These are phyloP conservation scores for Cepaea nemoralis DNA, from an alignment of 1,140 invertebrate genomes.

Conservation along the genomic window DNA sequence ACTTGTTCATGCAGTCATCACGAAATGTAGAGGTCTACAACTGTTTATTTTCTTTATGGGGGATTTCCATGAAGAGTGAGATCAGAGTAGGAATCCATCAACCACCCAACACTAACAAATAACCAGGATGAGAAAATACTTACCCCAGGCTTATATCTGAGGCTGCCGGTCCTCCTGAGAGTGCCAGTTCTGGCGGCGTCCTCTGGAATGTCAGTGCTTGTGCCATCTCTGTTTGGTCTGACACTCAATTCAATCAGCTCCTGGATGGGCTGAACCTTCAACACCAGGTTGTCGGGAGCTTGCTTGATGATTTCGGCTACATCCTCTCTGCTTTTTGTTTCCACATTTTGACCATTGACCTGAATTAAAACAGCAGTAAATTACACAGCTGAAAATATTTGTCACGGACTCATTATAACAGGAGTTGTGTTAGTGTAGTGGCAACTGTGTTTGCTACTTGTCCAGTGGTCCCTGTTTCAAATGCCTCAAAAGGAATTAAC, in stretches of 20 bases:
- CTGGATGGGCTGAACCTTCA: slow-evolving; percentile 81
- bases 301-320: slow-evolving; percentile 93
- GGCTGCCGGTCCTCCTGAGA: slow-evolving; percentile 80
- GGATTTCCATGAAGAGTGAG: background rate
- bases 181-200: slow-evolving; percentile 83
- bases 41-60: no score
- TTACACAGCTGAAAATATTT: no score
- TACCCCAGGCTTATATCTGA: slow-evolving; percentile 63
- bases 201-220: slow-evolving; percentile 76
- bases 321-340: slow-evolving; percentile 88
- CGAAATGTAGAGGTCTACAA: no score
- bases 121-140: no score
- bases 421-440: no score
- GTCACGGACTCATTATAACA: no score
- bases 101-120: background rate
- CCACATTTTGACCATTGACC: slow-evolving; percentile 78
- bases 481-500: no score
- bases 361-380: background rate
- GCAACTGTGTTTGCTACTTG: no score
- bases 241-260: slow-evolving; percentile 82
- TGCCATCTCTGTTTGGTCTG: slow-evolving; percentile 63
- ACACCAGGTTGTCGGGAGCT: slow-evolving; percentile 83
- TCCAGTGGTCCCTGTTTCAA: no score
- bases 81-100: background rate
- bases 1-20: no score